Base-by-base conservation (phyloP, 2,113 vertebrate genomes). In the Cephalopterus ornatus region DNA sequence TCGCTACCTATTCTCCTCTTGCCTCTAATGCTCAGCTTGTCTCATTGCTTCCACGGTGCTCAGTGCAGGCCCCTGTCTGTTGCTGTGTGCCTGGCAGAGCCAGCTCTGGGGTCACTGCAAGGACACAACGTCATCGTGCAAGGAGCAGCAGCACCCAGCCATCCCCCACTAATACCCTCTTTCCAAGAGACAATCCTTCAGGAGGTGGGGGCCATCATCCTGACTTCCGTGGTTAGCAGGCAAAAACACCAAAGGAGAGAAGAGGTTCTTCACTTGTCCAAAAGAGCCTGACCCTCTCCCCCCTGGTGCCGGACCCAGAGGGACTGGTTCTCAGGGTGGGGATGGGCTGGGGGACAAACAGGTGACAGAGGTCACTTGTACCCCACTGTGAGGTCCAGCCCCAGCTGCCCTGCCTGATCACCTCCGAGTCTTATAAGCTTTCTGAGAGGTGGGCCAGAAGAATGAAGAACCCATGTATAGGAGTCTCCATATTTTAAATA, bases 101-200 rank as follows among this genome's bases (percentile, higher is more conserved):
- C 71, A 63, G 56, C 17, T 33, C 20, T 18, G 9, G 17, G 35
- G n/a, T 13, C 79, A 67, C 28, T 9, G 8, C 44, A 19, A 77
- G 0, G 30, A 30, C 28, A 49, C 35, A 23, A 26, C 2, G 4
- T 22, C 55, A 27, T 8, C 0, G 0, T 2, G 1, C 0, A 1
- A 35, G 87, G 20, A 62, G 33, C 33, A 73, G 61, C 42, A 32
- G 37, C 18, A 15, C 14, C 41, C 81, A 77, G 22, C 22, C 53
- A 26, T 3, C 18, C 12, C 7, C 1, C 2, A 21, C 21, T 8
- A 5, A 67, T 15, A 47, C 2, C 8, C 21, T 30, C 41, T 46
- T 79, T n/a, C 89, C 22, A 3, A 53, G 8, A 11, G 1, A 53
- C 27, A 62, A 4, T 4, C 47, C 35, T n/a, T 72, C 13, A 13